Percentiles rank a stretch among this genome's conserved stretches.
phyloP scores from a whole-genome alignment of 2,113 vertebrate species.

The Strix uralensis region DNA sequence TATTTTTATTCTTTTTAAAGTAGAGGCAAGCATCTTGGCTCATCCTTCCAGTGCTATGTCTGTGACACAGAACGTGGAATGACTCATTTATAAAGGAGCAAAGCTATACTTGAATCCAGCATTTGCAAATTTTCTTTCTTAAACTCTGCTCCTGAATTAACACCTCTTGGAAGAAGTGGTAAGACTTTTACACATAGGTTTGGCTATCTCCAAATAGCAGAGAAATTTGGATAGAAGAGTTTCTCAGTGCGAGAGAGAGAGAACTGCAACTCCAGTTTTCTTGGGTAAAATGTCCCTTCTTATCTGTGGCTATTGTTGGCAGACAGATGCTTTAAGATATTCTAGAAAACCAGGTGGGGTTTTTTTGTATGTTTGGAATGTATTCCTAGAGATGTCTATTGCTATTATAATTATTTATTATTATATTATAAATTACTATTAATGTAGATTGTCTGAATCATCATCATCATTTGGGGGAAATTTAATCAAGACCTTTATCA shows the following conservation, averaged over 20 bases:
- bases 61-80: not conserved
- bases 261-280: not conserved
- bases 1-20: not conserved
- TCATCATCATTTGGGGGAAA: fast-evolving
- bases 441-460: not conserved
- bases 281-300: not conserved
- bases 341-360: not conserved
- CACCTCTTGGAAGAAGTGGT: not conserved
- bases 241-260: not conserved
- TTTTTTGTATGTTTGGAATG: not conserved
- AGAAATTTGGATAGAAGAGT: not conserved
- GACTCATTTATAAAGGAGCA: not conserved
- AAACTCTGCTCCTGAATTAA: not conserved
- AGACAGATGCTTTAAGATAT: not conserved
- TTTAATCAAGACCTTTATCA: not conserved
- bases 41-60: not conserved
- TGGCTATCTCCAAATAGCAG: not conserved
- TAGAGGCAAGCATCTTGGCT: not conserved
- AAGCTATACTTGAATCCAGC: not conserved
- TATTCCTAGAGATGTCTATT: not conserved
- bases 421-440: not conserved
- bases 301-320: not conserved
- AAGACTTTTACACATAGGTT: not conserved
- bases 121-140: not conserved
- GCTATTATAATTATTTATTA: not conserved